Conservation (phyloP, 2,113 vertebrate genomes). For the Ochotona princeps region DNA sequence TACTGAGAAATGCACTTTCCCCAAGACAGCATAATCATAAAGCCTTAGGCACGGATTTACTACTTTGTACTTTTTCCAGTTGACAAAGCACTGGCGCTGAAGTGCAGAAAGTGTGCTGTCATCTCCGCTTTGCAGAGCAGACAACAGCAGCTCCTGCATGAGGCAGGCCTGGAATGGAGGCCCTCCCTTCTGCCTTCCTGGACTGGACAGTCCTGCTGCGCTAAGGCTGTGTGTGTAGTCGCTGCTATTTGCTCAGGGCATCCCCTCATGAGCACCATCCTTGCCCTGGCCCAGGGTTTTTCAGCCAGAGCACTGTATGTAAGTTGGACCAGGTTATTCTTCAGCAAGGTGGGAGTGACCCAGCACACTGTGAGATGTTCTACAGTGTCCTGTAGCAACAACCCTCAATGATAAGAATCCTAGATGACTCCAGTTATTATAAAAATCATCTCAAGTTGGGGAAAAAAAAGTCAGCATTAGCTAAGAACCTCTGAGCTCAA, state of each 20-base stretch:
- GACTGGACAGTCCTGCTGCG: not conserved
- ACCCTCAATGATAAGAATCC: not conserved
- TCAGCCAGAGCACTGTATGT: not conserved
- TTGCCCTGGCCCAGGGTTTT: not conserved
- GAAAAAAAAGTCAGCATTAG: not conserved
- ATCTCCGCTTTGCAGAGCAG: not conserved
- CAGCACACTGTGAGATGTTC: not conserved
- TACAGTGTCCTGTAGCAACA: not conserved
- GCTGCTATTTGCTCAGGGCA: not conserved
- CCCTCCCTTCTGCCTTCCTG: not conserved
- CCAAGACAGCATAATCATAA: not conserved
- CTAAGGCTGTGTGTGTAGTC: not conserved
- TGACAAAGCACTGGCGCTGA: not conserved
- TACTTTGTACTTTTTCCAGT: not conserved
- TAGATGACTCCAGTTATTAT: not conserved
- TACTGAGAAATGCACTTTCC: not conserved
- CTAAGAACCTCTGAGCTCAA: not conserved
- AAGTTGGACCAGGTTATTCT: not conserved
- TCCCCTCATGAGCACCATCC: not conserved
- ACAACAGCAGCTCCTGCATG: not conserved
- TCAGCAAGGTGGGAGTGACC: accelerated
- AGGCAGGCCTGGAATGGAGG: not conserved
- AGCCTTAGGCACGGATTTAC: not conserved
- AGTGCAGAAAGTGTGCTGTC: not conserved
- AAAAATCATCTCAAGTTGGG: not conserved